Base-by-base conservation (phyloP, 1,140 invertebrate species). In the Gonioctena quinquepunctata region DNA sequence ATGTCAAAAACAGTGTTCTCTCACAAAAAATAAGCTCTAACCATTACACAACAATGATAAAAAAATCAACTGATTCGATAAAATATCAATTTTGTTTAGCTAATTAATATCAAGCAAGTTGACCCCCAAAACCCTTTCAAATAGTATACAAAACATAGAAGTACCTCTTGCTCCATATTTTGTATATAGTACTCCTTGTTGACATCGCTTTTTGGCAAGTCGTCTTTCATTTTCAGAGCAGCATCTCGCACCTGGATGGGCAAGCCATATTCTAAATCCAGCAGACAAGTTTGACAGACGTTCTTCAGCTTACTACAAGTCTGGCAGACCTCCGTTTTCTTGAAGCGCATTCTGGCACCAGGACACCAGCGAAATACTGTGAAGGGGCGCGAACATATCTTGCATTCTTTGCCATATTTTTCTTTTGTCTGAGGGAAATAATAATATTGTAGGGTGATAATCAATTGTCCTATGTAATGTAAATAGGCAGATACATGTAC, bases 341-440 rank as follows among this genome's bases (percentile, higher is more conserved):
- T 99, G n/a, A 99, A 99, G 76, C 98, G 91, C 96, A 99, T 99
- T 68, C 95, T 88, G 2, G 96, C 94, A 19, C 98, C 98, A 1
- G 98, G 98, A 87, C 99, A 94, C 94, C 96, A 22, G n/a, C 98
- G 89, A 81, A 99, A 99, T 26, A 98, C 96, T 26, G 98, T 99
- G 79, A 99, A 99, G 1, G 98, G 98, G 5, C 98, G 88, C 23
- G 92, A 90, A 85, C 98, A 99, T 69, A 99, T 99, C 85, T 99
- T 99, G 82, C 98, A 99, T 83, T 99, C 98, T 83, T 97, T 97
- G 0, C 98, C 98, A 88, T 96, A 99, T 68, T 92, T 93, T 83
- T 99, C 98, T 84, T 99, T 99, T 26, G 96, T 99, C 95, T 97
- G 71, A n/a, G n/a, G n/a, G n/a, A n/a, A n/a, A n/a, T n/a, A n/a